A percentile compares a stretch with the other conserved stretches of the same genome.
phyloP scores from a whole-genome alignment of 2,113 vertebrate genomes.

The Lontra canadensis region DNA sequence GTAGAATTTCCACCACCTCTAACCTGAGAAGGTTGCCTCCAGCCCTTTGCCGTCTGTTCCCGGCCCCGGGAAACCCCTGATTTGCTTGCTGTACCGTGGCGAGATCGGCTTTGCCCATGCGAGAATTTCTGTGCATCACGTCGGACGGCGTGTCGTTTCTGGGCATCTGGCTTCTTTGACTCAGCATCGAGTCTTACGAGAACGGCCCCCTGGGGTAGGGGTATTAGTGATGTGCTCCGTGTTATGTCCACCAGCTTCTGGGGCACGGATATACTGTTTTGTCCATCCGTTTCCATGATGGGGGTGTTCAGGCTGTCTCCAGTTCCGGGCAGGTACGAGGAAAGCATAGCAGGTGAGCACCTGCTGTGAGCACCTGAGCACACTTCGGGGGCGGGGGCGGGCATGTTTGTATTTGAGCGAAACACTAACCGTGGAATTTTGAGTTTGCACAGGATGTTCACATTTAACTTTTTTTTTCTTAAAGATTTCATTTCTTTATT shows the following conservation, averaged over 20 bases:
- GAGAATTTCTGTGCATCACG: background rate
- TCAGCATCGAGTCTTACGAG: background rate
- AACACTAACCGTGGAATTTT: background rate
- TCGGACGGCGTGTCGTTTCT: background rate
- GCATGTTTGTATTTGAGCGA: background rate
- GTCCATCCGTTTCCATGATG: background rate
- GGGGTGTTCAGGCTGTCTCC: background rate
- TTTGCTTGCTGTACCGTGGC: background rate
- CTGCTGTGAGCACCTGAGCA: background rate
- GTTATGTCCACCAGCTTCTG: no score
- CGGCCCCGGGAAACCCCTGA: background rate
- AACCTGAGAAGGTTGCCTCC: no score
- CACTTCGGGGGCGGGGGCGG: background rate
- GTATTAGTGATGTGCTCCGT: accelerated
- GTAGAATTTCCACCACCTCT: background rate
- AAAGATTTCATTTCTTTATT: no score
- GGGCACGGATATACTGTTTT: accelerated
- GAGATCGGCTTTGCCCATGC: background rate
- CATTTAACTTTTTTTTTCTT: background rate
- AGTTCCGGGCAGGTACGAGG: background rate
- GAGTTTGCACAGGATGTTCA: background rate
- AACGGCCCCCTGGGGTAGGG: no score
- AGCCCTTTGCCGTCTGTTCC: background rate
- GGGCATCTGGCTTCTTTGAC: background rate
- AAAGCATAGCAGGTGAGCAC: no score